These are phyloP conservation scores for Euclidia mi DNA, from an alignment of 2,888 invertebrate genomes.

Conservation along the genomic window DNA sequence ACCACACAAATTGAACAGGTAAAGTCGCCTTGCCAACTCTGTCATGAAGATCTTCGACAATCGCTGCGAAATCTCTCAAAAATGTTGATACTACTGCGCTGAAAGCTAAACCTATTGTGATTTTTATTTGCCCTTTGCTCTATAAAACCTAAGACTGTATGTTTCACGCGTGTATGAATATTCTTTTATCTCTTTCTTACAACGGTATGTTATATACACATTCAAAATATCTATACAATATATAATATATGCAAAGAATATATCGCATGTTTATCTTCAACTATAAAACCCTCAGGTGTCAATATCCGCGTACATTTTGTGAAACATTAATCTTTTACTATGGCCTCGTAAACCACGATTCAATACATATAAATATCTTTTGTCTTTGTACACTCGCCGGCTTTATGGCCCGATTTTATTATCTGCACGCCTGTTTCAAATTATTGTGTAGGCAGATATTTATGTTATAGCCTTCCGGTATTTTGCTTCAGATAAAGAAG, in stretches of 20 bases:
- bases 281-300: constrained; percentile 34
- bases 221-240: no score
- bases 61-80: no score
- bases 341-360: constrained; percentile 36
- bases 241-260: not conserved
- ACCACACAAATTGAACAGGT: no score
- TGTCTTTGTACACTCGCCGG: constrained; percentile 21
- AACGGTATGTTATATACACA: no score
- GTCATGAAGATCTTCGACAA: no score
- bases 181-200: no score
- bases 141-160: no score
- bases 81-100: no score
- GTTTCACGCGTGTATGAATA: no score
- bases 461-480: not conserved
- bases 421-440: constrained; percentile 17
- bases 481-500: not conserved
- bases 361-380: constrained; percentile 39
- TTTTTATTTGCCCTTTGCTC: no score
- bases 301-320: constrained; percentile 17
- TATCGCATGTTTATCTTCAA: constrained; percentile 1
- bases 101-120: no score
- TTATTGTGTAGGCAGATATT: constrained; percentile 16
- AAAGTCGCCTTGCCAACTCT: no score
- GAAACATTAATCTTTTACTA: constrained; percentile 27
- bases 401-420: constrained; percentile 41